Base-by-base conservation (phyloP, 2,113 vertebrate species). In the Vireo altiloquus region DNA sequence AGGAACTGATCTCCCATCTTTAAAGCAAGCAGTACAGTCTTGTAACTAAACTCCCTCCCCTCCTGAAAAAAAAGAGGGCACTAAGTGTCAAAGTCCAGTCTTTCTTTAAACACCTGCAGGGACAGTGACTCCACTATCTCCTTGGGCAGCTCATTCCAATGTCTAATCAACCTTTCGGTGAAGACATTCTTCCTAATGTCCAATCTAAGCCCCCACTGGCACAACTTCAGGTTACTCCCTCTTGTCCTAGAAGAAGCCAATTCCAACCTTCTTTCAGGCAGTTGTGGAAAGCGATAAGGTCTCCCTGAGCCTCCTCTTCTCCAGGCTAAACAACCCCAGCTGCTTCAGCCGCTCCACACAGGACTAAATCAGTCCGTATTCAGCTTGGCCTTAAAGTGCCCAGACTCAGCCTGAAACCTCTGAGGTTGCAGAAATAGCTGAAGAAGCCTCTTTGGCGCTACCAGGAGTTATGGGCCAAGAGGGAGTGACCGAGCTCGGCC, bases 341-440 rank as follows among this genome's bases (percentile, higher is more conserved):
- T 23, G 37, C 17, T 37, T 11, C 63, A 23, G 76, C 37, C 5
- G 16, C 61, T 27, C 6, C 39, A 4, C 61, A 13, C 8, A 46
- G 30, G 2, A 11, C 8, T 30, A 19, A 37, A 9, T 8, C 44
- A 16, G 20, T 6, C 3, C 12, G 10, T 1, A 24, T 11, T 31
- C 2, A 6, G 6, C 31, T 22, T 9, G 24, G 24, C 49, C 18
- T 47, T 30, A 50, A 37, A 47, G 27, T 35, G 25, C 12, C 4
- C 33, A 31, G 31, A 37, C n/a, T 27, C 35, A 10, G 5, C 0
- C 14, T 1, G 22, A 60, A 76, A 30, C 20, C 10, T 30, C 30
- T 6, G 1, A 2, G 3, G 4, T 15, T 53, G 27, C 54, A 22
- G 14, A 30, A 56, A 17, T 0, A 15, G 7, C 23, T 5, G 14